Evolutionary conservation across 2,113 vertebrate genomes (phyloP).

Genomic region (Melospiza georgiana): DNA sequence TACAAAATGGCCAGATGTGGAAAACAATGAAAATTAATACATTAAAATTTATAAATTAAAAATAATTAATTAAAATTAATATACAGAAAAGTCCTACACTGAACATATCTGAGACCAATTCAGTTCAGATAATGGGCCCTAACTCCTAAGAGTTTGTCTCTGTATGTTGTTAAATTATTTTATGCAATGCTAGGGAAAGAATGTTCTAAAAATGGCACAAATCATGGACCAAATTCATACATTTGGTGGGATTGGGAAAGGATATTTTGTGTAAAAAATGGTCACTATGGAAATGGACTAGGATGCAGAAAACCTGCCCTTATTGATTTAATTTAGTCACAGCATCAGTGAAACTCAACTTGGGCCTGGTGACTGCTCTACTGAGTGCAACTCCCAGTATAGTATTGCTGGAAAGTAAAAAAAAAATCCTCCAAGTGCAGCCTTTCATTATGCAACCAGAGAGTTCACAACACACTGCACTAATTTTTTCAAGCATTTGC

Average conservation of each 20-base stretch:
- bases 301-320: background rate
- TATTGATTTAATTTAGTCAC: background rate
- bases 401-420: background rate
- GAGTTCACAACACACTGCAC: background rate
- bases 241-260: background rate
- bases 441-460: background rate
- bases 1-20: background rate
- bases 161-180: background rate
- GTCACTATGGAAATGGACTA: background rate
- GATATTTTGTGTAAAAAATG: background rate
- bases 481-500: background rate
- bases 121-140: background rate
- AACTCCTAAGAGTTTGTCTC: background rate
- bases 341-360: background rate
- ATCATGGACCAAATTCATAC: background rate
- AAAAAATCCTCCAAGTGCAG: background rate
- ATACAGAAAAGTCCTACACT: background rate
- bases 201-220: background rate
- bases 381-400: background rate
- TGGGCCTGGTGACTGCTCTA: background rate
- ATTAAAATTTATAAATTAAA: too few relatives aligned
- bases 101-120: background rate
- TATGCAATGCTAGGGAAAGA: background rate
- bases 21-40: background rate
- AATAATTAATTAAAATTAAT: background rate